phyloP scores from a whole-genome alignment of 2,888 invertebrate genomes.

The Epiblema foenella region DNA sequence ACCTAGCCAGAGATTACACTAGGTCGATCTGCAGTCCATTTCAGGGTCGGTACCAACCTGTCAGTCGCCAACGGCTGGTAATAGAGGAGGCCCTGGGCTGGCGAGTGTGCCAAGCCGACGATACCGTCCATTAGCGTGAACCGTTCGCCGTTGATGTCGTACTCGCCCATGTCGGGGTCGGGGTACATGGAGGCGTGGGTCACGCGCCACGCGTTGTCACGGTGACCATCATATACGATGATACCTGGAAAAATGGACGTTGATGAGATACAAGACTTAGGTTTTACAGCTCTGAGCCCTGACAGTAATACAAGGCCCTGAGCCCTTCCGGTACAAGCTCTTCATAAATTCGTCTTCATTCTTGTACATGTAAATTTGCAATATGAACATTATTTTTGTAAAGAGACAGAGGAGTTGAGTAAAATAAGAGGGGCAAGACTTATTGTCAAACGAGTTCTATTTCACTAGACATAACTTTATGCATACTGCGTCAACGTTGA shows the following conservation, averaged over 20 bases:
- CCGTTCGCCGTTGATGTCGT: slow-evolving; percentile 87
- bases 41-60: slow-evolving; percentile 70
- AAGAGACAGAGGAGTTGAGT: neutral
- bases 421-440: too few species aligned
- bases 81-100: slow-evolving; percentile 86
- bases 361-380: too few species aligned
- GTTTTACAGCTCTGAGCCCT: too few species aligned
- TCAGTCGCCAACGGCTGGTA: slow-evolving; percentile 91
- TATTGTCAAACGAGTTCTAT: neutral
- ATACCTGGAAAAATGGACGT: slow-evolving; percentile 61
- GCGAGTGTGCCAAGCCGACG: slow-evolving; percentile 88
- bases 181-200: slow-evolving; percentile 94
- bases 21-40: too few species aligned
- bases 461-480: neutral
- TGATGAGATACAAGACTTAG: too few species aligned
- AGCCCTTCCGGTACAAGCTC: too few species aligned
- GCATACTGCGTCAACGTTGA: neutral
- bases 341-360: too few species aligned
- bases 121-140: slow-evolving; percentile 91
- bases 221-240: slow-evolving; percentile 87
- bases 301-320: too few species aligned
- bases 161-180: slow-evolving; percentile 91
- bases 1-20: too few species aligned
- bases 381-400: neutral
- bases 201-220: slow-evolving; percentile 92